These are phyloP conservation scores for Valencia hispanica DNA, from an alignment of 2,797 vertebrate genomes.

Conservation along the genomic window DNA sequence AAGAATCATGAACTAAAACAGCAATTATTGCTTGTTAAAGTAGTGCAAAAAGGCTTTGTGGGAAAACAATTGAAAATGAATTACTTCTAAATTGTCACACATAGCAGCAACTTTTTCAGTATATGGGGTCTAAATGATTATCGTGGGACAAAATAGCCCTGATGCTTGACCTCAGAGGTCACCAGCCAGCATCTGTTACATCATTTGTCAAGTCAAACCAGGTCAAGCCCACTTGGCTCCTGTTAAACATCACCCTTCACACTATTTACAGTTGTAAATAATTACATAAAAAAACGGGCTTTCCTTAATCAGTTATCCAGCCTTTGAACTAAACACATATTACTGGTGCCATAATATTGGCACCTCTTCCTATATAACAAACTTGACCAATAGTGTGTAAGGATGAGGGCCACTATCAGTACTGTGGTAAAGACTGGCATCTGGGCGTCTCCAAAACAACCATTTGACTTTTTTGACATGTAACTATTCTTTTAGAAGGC, in stretches of 20 bases:
- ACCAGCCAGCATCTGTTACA: conserved; percentile 58
- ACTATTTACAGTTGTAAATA: no score
- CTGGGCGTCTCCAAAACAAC: no score
- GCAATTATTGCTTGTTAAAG: not conserved
- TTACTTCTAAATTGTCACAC: not conserved
- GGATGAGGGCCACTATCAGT: not conserved
- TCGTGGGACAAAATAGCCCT: conserved; percentile 38
- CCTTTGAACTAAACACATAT: no score
- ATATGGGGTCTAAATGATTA: conserved; percentile 11
- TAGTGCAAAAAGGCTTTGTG: not conserved
- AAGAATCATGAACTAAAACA: not conserved
- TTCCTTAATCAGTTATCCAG: no score
- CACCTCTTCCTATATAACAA: not conserved
- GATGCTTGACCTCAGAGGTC: conserved; percentile 46
- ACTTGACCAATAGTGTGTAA: not conserved
- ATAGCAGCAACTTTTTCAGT: conserved; percentile 11
- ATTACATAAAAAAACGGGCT: no score
- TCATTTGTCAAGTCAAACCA: conserved; percentile 46
- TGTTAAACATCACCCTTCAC: conserved; percentile 17
- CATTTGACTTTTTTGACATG: no score
- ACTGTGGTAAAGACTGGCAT: not conserved
- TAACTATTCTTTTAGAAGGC: no score
- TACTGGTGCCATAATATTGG: not conserved
- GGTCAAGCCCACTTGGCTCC: conserved; percentile 53
- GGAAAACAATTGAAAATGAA: not conserved